Evolutionary conservation across 2,888 invertebrate species (phyloP).

Genomic region (Cyrtodaria siliqua): DNA sequence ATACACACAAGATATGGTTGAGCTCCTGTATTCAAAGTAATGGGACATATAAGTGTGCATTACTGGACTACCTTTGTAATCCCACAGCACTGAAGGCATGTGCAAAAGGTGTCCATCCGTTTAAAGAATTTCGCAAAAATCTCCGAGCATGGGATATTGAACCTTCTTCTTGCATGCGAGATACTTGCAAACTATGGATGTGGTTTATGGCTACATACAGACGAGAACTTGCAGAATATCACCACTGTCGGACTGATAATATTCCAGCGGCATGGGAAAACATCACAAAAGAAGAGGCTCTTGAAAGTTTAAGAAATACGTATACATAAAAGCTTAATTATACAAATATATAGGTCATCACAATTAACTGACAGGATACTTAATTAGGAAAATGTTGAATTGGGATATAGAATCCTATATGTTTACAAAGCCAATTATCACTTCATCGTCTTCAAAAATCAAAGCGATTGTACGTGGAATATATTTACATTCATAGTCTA

Average conservation of each 20-base stretch:
- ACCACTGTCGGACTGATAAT: background rate
- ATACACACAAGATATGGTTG: background rate
- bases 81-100: no score
- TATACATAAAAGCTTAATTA: no score
- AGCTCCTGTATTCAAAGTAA: constrained; percentile 3
- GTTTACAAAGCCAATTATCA: no score
- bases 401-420: no score
- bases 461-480: no score
- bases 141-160: constrained; percentile 3
- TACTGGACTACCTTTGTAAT: background rate
- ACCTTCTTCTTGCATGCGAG: background rate
- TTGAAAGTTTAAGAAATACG: constrained; percentile 1
- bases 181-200: constrained; percentile 5
- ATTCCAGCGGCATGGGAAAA: constrained; percentile 18
- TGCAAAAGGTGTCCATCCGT: no score
- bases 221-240: background rate
- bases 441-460: no score
- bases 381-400: no score
- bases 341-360: no score
- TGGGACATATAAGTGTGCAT: background rate
- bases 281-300: constrained; percentile 39
- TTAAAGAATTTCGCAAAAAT: background rate
- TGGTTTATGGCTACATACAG: constrained; percentile 9
- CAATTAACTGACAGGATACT: no score
- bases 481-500: no score